Base-by-base conservation (phyloP, 2,888 invertebrate species). In the Diplazon laetatorius region DNA sequence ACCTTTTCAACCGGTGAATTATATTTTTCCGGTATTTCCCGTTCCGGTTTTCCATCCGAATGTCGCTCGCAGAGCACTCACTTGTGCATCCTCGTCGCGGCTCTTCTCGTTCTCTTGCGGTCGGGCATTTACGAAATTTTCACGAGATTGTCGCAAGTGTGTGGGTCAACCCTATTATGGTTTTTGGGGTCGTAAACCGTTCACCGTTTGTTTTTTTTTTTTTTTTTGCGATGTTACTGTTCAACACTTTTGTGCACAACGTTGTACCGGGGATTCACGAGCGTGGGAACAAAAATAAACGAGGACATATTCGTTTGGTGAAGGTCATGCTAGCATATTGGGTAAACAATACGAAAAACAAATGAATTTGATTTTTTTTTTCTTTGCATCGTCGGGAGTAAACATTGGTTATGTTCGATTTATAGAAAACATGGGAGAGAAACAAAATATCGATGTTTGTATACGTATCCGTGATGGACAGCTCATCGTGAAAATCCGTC, bases 1-100 rank as follows among this genome's bases (percentile, higher is more conserved):
- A 14, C 10, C 52, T 66, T 66, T 37, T 66, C 52, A 39, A 14
- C 39, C 39, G 18, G 52, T 52, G 65, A 66, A 52, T 66, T 66
- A 50, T 66, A 66, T 52, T 39, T 39, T 66, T 39, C 6, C 5
- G 25, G 52, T 37, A 14, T 39, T 52, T 66, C 39, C 25, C 14
- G 6, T 39, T 22, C 14, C 44, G 30, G 12, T 25, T 62, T 44
- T 44, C 10, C 18, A 22, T 44, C 25, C 2, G 62, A 42, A 25
- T 44, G 16, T 30, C 44, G 25, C 44, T 62, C 12, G 6, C 62
- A n/a, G n/a, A n/a, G 25, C 16, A 30, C 30, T 16, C 30, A 3
- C 55, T 14, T 1, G n/a, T 8, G 55, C 30, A 30, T 55, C 55
- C 30, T 55, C 30, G n/a, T 55, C 55, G 55, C 16, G n/a, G n/a